Evolutionary conservation across 2,113 vertebrate species (phyloP).

Genomic region (Triplophysa rosa): DNA sequence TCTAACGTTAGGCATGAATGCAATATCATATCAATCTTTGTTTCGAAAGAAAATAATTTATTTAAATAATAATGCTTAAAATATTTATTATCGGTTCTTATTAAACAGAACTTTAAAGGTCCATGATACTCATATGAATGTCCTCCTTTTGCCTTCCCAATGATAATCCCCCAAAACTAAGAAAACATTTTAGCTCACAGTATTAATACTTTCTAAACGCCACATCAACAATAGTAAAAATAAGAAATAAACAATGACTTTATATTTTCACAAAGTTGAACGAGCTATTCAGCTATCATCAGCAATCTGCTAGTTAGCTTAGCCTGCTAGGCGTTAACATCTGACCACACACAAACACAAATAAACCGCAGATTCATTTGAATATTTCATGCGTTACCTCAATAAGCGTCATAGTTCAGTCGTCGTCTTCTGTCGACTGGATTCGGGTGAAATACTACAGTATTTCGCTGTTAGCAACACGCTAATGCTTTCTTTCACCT

Average conservation of each 20-base stretch:
- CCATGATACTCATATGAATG: not conserved
- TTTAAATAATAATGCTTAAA: not conserved
- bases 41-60: too few species aligned
- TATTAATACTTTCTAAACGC: not conserved
- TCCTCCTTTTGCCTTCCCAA: too few species aligned
- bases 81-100: not conserved
- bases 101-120: not conserved
- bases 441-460: not conserved
- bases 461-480: not conserved
- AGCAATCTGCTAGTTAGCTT: conserved; percentile 37
- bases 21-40: too few species aligned
- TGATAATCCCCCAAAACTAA: not conserved
- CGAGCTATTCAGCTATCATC: not conserved
- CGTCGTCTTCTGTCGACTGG: not conserved
- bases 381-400: conserved; percentile 27
- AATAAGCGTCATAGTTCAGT: conserved; percentile 43
- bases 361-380: not conserved
- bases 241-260: not conserved
- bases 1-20: too few species aligned
- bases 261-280: conserved; percentile 5
- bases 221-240: not conserved
- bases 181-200: not conserved
- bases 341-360: conserved; percentile 17
- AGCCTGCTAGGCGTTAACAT: conserved; percentile 31
- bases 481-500: conserved; percentile 23